Evolutionary conservation across 2,113 vertebrate genomes (phyloP).

Genomic region (Callaeas wilsoni): DNA sequence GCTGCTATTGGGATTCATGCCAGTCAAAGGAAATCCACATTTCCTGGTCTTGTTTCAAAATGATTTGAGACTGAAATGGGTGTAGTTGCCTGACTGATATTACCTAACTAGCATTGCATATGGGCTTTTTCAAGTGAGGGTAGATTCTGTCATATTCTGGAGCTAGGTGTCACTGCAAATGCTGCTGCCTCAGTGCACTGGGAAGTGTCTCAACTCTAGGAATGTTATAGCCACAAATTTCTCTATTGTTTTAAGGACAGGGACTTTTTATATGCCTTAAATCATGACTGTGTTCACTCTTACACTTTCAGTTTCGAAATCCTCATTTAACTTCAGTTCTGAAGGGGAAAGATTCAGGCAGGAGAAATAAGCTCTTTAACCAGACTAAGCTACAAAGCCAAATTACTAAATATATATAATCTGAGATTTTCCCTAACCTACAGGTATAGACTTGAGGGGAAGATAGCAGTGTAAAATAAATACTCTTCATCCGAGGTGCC

Average conservation of each 20-base stretch:
- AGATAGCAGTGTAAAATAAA: neutral
- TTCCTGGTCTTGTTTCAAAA: neutral
- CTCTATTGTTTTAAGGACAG: neutral
- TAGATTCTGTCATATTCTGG: neutral
- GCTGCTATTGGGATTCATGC: neutral
- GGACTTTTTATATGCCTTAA: neutral
- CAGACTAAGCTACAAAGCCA: neutral
- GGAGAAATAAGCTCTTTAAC: slow-evolving; percentile 7
- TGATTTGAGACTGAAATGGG: neutral
- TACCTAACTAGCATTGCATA: neutral
- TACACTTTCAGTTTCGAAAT: neutral
- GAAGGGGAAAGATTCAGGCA: neutral
- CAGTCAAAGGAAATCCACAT: neutral
- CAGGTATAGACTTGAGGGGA: neutral
- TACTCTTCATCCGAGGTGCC: neutral
- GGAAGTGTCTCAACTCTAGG: neutral
- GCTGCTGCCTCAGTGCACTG: neutral
- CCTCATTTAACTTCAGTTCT: neutral
- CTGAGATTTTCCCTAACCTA: neutral
- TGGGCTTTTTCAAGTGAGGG: fast-evolving
- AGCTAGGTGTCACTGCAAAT: neutral
- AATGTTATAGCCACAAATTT: fast-evolving
- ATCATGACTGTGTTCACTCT: neutral
- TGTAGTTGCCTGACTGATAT: neutral
- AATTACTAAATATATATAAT: slow-evolving; percentile 8